Evolutionary conservation across 2,888 invertebrate species (phyloP).

Genomic region (Apotomis turbidana): DNA sequence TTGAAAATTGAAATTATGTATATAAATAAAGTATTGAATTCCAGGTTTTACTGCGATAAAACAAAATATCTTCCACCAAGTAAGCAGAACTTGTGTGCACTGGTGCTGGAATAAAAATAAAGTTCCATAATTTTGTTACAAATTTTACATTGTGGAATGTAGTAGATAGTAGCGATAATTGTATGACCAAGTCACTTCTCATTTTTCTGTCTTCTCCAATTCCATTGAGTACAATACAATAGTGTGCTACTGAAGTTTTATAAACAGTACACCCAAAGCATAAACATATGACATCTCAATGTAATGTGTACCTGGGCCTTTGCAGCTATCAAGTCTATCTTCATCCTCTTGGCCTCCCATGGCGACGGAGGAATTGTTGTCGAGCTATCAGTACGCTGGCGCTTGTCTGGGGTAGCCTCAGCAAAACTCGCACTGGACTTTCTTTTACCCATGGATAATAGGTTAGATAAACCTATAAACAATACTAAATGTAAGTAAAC

Average conservation of each 20-base stretch:
- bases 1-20: too few species aligned
- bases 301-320: slow-evolving; percentile 75
- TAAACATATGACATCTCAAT: background rate
- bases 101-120: too few species aligned
- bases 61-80: too few species aligned
- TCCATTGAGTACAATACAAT: too few species aligned
- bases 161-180: too few species aligned
- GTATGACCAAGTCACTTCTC: too few species aligned
- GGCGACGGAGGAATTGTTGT: slow-evolving; percentile 79
- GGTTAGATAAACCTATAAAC: slow-evolving; percentile 64
- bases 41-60: too few species aligned
- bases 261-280: background rate
- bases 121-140: too few species aligned
- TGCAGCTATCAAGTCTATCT: slow-evolving; percentile 86
- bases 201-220: too few species aligned
- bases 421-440: slow-evolving; percentile 65
- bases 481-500: slow-evolving; percentile 18
- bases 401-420: slow-evolving; percentile 70
- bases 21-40: too few species aligned
- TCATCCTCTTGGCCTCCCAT: slow-evolving; percentile 86
- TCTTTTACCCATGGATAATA: slow-evolving; percentile 69
- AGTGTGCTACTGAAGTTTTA: background rate
- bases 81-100: too few species aligned
- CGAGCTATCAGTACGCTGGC: slow-evolving; percentile 62
- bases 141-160: too few species aligned